Base-by-base conservation (phyloP, 1,140 invertebrate species). In the Lerema accius region DNA sequence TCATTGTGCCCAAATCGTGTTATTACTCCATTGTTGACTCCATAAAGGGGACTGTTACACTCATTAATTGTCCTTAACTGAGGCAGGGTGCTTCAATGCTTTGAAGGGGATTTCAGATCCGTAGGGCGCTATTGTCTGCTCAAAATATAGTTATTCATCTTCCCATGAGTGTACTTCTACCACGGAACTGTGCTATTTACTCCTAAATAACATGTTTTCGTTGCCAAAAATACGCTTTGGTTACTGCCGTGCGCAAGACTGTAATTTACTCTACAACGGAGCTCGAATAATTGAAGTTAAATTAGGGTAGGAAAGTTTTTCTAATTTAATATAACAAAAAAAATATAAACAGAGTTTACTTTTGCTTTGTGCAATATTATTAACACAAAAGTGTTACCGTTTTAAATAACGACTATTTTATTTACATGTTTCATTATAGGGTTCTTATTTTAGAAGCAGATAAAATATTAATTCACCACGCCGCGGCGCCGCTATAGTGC, bases 51-150 rank as follows among this genome's bases (percentile, higher is more conserved):
- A 74, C 74, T 79, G 77, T 78, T 80, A 83, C 79, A 82, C 65
- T 82, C 83, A 86, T 88, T 88, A 84, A 85, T 86, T 82, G 82
- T 86, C 73, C 71, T 78, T 78, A 82, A 84, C 78, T 69, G 66
- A 66, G 61, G 70, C 69, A 76, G 83, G 83, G 86, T 73, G 79
- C 71, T 71, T 72, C 63, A 59, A 63, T 49, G 67, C 59, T 71
- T 69, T 67, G 62, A 61, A 77, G 79, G 82, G 82, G 81, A 80
- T 84, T 77, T 78, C 45, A 61, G 49, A 67, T 55, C 70, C 60
- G 64, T 62, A 71, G 84, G 80, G 82, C 17, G 43, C 71, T 67
- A 74, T 89, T 89, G 84, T 89, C 84, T 78, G 76, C 55, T 23
- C 63, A 81, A 82, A 84, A 84, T 81, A 84, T 77, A 82, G 78